Base-by-base conservation (phyloP, 2,113 vertebrate genomes). In the Sceloporus undulatus region DNA sequence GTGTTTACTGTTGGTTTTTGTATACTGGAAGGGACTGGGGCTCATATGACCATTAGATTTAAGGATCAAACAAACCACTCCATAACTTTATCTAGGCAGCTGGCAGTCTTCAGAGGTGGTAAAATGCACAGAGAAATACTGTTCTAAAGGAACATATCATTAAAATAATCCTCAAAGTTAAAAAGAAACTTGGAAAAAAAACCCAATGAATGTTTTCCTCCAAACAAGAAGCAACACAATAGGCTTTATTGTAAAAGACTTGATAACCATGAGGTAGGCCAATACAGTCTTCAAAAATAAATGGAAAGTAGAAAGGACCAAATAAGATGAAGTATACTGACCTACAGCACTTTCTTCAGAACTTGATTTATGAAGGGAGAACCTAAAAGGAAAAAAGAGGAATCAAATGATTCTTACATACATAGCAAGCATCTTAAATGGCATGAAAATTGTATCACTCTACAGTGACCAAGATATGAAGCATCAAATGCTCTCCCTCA, bases 271-370 rank as follows among this genome's bases (percentile, higher is more conserved):
- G 34, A 70, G 8, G 88, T 74, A 87, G 91, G 91, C 90, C 40
- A 66, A 29, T 25, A 75, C 6, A 2, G 54, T 62, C 29, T 82
- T 76, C 19, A 70, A 91, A 71, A 71, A 27, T 29, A n/a, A 71
- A 21, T 5, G 16, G 10, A 87, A 89, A 4, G 86, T 40, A n/a
- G 34, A 54, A 23, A 19, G 91, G 79, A 89, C 77, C 62, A 91
- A 93, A 91, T 91, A 91, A 91, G 93, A 91, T 54, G 42, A 92
- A 92, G 89, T 79, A 90, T 96, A 96, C 96, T 97, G 92, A 99
- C 98, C 98, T 96, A 98, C 97, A 92, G 97, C 97, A 89, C 98
- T 96, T 93, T 99, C 99, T 96, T 99, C 99, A 0, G 98, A 99
- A 95, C 97, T 98, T 88, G 98, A 99, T 96, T 99, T 99, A 96